A percentile compares a stretch with the other conserved stretches of the same genome.
Evolutionary conservation across 2,888 invertebrate species (phyloP).

Genomic region (Polia nebulosa): DNA sequence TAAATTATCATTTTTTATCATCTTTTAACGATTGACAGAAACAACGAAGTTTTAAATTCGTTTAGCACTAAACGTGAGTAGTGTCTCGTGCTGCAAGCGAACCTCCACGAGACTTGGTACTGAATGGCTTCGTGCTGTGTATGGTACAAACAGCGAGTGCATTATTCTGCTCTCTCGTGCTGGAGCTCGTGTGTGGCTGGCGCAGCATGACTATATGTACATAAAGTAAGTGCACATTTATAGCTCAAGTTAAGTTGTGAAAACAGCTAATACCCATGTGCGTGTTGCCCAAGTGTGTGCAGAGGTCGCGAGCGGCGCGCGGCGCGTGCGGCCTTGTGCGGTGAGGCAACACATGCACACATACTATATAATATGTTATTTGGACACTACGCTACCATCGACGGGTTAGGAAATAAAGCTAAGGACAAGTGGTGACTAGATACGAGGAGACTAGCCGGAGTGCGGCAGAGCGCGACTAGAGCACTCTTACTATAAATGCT

Average conservation of each 20-base stretch:
- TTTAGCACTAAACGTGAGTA: not conserved
- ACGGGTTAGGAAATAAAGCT: constrained; percentile 50
- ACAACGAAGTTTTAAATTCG: not conserved
- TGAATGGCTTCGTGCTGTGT: not conserved
- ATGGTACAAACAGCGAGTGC: no score
- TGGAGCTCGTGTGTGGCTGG: not conserved
- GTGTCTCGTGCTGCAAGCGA: not conserved
- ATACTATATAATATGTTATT: constrained; percentile 29
- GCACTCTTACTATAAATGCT: constrained; percentile 4
- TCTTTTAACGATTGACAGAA: not conserved
- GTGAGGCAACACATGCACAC: constrained; percentile 36
- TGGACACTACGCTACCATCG: constrained; percentile 18
- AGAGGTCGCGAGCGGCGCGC: constrained; percentile 42
- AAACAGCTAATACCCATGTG: constrained; percentile 26
- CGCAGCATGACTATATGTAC: not conserved
- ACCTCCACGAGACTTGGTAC: not conserved
- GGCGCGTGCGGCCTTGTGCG: constrained; percentile 33
- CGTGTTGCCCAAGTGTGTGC: constrained; percentile 46
- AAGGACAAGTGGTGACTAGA: constrained; percentile 66
- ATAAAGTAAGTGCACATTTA: not conserved
- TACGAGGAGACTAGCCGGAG: constrained; percentile 10
- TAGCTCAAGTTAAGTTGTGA: constrained; percentile 8
- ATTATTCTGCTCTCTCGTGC: no score
- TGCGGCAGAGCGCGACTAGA: constrained; percentile 37
- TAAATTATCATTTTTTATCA: not conserved